phyloP scores from a whole-genome alignment of 2,888 invertebrate genomes.

The Lydus trimaculatus region DNA sequence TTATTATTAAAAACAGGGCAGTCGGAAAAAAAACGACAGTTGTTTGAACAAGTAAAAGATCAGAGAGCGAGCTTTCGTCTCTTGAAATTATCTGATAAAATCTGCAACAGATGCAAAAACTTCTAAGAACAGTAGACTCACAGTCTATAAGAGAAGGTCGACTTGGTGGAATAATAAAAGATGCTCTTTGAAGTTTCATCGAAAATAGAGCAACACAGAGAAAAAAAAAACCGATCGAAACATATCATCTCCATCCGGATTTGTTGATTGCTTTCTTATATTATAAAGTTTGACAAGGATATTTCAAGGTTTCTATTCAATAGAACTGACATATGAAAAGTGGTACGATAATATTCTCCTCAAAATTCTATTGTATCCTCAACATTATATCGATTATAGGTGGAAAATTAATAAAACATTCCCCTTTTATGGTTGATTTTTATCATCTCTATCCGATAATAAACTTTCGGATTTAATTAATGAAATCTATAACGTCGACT shows the following conservation, averaged over 20 bases:
- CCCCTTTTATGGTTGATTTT: neutral
- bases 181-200: neutral
- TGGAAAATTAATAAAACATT: neutral
- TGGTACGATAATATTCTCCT: slow-evolving; percentile 25
- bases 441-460: neutral
- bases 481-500: neutral
- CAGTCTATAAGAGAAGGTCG: too few relatives aligned
- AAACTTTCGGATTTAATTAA: neutral
- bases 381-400: neutral
- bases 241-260: too few relatives aligned
- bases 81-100: neutral
- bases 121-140: neutral
- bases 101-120: neutral
- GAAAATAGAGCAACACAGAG: neutral
- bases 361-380: slow-evolving; percentile 24
- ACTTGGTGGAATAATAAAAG: neutral
- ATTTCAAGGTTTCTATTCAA: slow-evolving; percentile 24
- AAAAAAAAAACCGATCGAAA: too few relatives aligned
- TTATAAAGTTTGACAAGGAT: neutral
- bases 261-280: neutral
- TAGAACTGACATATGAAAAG: slow-evolving; percentile 37
- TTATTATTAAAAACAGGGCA: neutral
- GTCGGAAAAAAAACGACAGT: neutral
- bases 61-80: neutral
- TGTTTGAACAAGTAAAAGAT: neutral